Percentiles rank a stretch among this genome's conserved stretches.
phyloP scores from a whole-genome alignment of 2,888 invertebrate genomes.

The Eurytoma californica region DNA sequence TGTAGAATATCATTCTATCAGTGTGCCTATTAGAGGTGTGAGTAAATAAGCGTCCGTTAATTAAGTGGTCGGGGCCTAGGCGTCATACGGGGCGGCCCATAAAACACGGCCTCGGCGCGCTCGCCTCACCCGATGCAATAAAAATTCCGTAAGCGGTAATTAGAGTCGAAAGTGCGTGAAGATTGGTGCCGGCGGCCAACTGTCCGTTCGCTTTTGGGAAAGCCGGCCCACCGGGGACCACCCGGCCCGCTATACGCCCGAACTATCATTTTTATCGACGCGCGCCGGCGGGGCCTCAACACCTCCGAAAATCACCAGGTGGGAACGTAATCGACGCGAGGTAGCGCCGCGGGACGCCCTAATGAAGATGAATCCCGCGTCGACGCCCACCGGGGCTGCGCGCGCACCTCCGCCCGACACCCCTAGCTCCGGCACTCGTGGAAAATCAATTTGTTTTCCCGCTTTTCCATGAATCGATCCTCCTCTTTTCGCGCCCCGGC shows the following conservation, averaged over 20 bases:
- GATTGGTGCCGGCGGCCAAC: slow-evolving; percentile 47
- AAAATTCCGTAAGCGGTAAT: slow-evolving; percentile 49
- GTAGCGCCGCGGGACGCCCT: slow-evolving; percentile 71
- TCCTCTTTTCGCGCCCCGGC: background rate
- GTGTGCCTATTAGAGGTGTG: slow-evolving; percentile 17
- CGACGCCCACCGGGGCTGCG: no score
- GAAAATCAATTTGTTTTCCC: slow-evolving; percentile 44
- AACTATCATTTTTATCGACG: slow-evolving; percentile 51
- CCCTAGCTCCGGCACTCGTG: background rate
- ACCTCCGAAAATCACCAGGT: slow-evolving; percentile 72
- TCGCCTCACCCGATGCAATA: background rate
- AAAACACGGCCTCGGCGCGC: background rate
- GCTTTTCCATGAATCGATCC: slow-evolving; percentile 1
- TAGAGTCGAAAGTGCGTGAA: slow-evolving; percentile 43
- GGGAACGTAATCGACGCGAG: slow-evolving; percentile 63
- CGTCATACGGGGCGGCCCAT: no score
- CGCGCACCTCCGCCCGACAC: background rate
- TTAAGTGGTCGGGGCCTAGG: slow-evolving; percentile 19
- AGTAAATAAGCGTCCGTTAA: slow-evolving; percentile 28
- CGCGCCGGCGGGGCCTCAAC: slow-evolving; percentile 67
- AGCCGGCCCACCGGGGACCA: slow-evolving; percentile 22
- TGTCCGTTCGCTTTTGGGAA: slow-evolving; percentile 20
- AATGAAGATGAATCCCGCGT: slow-evolving; percentile 73
- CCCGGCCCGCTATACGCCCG: slow-evolving; percentile 15
- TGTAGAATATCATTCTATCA: slow-evolving; percentile 19